Percentiles rank a stretch among this genome's conserved stretches.
phyloP scores from a whole-genome alignment of 1,140 invertebrate genomes.

The Bombus superbus region DNA sequence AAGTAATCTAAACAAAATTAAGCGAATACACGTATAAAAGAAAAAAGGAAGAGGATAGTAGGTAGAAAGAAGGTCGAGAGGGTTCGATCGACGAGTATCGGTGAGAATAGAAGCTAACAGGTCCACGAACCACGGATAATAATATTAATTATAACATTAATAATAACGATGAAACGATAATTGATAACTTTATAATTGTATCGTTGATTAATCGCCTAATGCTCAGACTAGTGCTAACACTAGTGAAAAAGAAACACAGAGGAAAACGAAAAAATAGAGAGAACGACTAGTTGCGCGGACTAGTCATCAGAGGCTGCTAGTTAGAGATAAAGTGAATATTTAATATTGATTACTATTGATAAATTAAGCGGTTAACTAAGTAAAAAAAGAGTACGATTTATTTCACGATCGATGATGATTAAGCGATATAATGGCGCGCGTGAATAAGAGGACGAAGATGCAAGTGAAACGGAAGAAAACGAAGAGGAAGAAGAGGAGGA shows the following conservation, averaged over 20 bases:
- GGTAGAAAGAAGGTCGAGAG: not conserved
- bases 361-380: constrained; percentile 1
- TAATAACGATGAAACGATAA: constrained; percentile 28
- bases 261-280: constrained; percentile 1
- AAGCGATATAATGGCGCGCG: constrained; percentile 7
- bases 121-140: constrained; percentile 58
- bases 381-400: not conserved
- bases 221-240: constrained; percentile 78
- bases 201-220: constrained; percentile 66
- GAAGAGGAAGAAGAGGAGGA: constrained; percentile 31
- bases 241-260: constrained; percentile 64
- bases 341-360: constrained; percentile 73
- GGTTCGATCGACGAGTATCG: constrained; percentile 25
- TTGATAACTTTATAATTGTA: constrained; percentile 36
- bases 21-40: not conserved
- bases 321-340: constrained; percentile 76
- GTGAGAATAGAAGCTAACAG: not conserved
- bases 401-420: not conserved
- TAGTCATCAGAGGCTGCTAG: constrained; percentile 81
- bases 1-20: no score
- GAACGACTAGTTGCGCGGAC: constrained; percentile 73
- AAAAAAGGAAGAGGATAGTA: not conserved
- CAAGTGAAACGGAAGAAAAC: constrained; percentile 4
- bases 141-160: constrained; percentile 46
- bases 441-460: not conserved